Percentiles rank a stretch among this genome's conserved stretches.
Evolutionary conservation across 2,888 invertebrate species (phyloP).

Genomic region (Sycophila texana): DNA sequence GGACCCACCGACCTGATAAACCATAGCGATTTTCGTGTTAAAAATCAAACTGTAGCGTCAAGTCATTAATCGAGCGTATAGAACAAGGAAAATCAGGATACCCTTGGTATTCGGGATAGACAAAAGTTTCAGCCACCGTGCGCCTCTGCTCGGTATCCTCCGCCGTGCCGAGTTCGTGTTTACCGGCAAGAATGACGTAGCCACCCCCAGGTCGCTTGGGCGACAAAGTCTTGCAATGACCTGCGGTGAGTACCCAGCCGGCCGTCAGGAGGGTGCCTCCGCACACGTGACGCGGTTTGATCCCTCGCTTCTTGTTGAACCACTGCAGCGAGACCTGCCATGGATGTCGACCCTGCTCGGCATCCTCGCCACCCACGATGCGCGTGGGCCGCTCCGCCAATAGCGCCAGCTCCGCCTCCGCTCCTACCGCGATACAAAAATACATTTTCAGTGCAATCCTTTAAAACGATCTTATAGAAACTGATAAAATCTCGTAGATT

Average conservation of each 20-base stretch:
- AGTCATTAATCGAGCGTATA: too few species aligned
- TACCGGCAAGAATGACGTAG: conserved; percentile 65
- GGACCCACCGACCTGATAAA: conserved; percentile 64
- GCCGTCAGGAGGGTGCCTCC: conserved; percentile 76
- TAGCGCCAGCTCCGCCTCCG: conserved; percentile 55
- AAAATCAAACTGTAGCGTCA: too few species aligned
- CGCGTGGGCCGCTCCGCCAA: conserved; percentile 66
- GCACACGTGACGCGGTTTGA: conserved; percentile 74
- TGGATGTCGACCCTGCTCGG: conserved; percentile 74
- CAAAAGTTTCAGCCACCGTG: conserved; percentile 61
- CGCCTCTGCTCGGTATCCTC: conserved; percentile 69
- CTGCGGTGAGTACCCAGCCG: conserved; percentile 76
- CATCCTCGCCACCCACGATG: conserved; percentile 70
- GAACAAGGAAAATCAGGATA: too few species aligned
- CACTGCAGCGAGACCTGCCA: conserved; percentile 76
- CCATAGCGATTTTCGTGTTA: too few species aligned
- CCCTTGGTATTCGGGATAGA: conserved; percentile 68
- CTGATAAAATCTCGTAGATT: too few species aligned
- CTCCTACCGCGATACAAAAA: conserved; percentile 7
- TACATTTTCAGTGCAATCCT: background rate
- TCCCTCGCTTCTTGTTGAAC: conserved; percentile 63
- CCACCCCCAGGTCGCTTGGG: conserved; percentile 60
- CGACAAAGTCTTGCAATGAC: conserved; percentile 72
- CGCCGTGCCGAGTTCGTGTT: conserved; percentile 62
- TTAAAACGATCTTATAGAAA: background rate